Percentiles rank a stretch among this genome's conserved stretches.
Conservation (phyloP, 2,797 vertebrate genomes). For the Hoplostethus mediterraneus region DNA sequence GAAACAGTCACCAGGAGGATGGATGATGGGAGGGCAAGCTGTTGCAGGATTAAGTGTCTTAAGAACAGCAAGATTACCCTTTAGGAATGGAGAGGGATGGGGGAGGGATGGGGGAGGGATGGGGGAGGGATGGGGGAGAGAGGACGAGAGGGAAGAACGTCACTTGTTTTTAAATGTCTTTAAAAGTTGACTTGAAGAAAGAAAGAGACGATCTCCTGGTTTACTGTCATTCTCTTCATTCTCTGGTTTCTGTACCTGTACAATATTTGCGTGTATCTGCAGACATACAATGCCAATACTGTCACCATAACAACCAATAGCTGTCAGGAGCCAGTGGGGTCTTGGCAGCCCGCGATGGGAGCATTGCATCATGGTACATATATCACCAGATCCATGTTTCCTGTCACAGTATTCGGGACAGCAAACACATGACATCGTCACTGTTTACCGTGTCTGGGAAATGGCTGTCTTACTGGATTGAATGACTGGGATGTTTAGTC, state of each 20-base stretch:
- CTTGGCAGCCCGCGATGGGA: constrained; percentile 21
- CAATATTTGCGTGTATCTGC: constrained; percentile 13
- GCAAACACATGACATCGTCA: constrained; percentile 66
- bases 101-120: constrained; percentile 4
- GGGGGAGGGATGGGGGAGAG: background rate
- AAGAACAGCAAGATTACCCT: constrained; percentile 6
- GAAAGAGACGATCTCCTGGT: background rate
- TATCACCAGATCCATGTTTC: constrained; percentile 40
- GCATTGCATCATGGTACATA: constrained; percentile 44
- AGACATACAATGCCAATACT: constrained; percentile 3
- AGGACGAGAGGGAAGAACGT: background rate
- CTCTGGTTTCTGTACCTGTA: background rate
- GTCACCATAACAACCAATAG: constrained; percentile 55
- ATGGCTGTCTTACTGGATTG: constrained; percentile 15
- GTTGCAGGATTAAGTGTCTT: constrained; percentile 42
- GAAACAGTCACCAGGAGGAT: constrained; percentile 1
- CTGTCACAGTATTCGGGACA: constrained; percentile 14
- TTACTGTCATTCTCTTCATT: constrained; percentile 6
- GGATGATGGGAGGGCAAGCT: constrained; percentile 30
- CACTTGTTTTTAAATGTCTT: too few species aligned
- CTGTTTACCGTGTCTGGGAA: constrained; percentile 54
- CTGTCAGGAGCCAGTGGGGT: constrained; percentile 4
- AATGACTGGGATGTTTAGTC: constrained; percentile 37
- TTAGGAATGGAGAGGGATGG: background rate
- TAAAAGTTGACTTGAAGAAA: too few species aligned